Percentiles rank a stretch among this genome's conserved stretches.
Evolutionary conservation across 2,888 invertebrate species (phyloP).

Genomic region (Anticlea derivata): DNA sequence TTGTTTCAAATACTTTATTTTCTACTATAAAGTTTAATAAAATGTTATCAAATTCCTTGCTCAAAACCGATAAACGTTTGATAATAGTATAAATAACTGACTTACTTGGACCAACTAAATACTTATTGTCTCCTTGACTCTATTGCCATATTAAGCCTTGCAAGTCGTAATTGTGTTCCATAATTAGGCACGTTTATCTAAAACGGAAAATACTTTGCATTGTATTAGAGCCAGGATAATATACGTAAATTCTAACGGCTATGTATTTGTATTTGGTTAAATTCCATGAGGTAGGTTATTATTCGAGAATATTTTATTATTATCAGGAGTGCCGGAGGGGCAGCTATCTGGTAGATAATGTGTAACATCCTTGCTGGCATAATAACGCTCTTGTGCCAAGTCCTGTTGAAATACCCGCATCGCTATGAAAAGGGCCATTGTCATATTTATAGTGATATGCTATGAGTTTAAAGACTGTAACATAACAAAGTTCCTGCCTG

Average conservation of each 20-base stretch:
- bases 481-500: background rate
- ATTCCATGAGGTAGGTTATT: constrained; percentile 38
- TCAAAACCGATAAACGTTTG: too few relatives aligned
- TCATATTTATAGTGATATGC: constrained; percentile 18
- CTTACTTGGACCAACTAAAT: background rate
- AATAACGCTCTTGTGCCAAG: constrained; percentile 52
- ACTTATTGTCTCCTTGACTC: background rate
- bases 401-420: constrained; percentile 39
- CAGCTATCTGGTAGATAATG: constrained; percentile 56
- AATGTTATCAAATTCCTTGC: background rate
- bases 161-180: constrained; percentile 26
- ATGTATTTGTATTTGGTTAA: constrained; percentile 38
- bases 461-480: background rate
- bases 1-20: too few relatives aligned
- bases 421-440: constrained; percentile 28
- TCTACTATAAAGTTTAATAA: too few relatives aligned
- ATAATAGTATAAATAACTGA: too few relatives aligned
- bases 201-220: constrained; percentile 46
- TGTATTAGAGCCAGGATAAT: constrained; percentile 43
- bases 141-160: constrained; percentile 11
- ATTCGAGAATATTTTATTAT: constrained; percentile 38
- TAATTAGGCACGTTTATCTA: constrained; percentile 38
- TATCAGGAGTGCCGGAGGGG: constrained; percentile 45
- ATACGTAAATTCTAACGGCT: constrained; percentile 37
- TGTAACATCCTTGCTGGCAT: constrained; percentile 51